phyloP scores from a whole-genome alignment of 2,113 vertebrate species.

The Clarias magur region DNA sequence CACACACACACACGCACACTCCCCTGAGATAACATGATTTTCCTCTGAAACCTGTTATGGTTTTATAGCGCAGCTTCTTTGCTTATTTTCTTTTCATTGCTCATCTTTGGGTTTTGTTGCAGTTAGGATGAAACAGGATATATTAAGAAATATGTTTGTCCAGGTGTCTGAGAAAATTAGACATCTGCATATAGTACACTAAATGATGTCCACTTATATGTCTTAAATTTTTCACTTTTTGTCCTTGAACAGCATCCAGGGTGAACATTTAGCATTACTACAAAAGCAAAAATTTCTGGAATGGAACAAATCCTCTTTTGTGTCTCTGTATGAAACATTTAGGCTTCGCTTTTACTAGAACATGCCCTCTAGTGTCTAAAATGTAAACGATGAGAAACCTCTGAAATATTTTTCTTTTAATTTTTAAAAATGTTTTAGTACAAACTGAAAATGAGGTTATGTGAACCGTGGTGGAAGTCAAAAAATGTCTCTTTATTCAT shows the following conservation, averaged over 20 bases:
- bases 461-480: not conserved
- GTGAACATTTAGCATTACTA: not conserved
- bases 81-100: not conserved
- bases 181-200: not conserved
- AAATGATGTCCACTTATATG: not conserved
- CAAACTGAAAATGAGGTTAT: conserved; percentile 3
- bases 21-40: conserved; percentile 47
- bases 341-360: conserved; percentile 28
- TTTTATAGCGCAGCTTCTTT: not conserved
- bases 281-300: not conserved
- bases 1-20: not conserved
- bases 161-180: not conserved
- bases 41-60: not conserved
- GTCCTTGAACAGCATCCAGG: not conserved
- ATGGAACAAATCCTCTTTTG: not conserved
- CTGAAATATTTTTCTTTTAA: not conserved
- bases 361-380: conserved; percentile 52
- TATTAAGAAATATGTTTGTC: conserved; percentile 19
- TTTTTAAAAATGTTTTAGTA: not conserved
- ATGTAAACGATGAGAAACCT: not conserved
- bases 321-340: not conserved
- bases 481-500: not conserved
- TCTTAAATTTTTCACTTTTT: not conserved
- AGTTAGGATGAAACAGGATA: not conserved
- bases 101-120: not conserved